Conservation (phyloP, 2,113 vertebrate species). For the Protomyctophum bolini region DNA sequence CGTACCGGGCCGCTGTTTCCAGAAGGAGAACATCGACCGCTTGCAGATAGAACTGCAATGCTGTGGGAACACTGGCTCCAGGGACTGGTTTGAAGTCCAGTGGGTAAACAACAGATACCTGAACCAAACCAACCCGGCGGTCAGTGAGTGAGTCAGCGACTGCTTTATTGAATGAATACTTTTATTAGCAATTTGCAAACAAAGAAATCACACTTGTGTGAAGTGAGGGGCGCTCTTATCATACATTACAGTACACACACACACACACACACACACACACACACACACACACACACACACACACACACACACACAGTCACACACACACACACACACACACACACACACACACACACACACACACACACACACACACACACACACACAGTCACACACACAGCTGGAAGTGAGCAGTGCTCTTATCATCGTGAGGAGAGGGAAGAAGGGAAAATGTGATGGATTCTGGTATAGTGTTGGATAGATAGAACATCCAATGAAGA, state of each 20-base stretch:
- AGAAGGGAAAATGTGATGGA: not conserved
- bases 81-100: constrained; percentile 88
- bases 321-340: no score
- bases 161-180: no score
- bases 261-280: no score
- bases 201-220: no score
- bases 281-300: no score
- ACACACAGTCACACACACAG: not conserved
- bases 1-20: constrained; percentile 84
- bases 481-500: constrained; percentile 18
- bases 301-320: no score
- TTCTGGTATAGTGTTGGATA: constrained; percentile 13
- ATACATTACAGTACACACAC: no score
- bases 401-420: no score
- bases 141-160: constrained; percentile 82
- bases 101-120: constrained; percentile 86
- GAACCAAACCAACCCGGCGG: constrained; percentile 79
- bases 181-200: no score
- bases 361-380: no score
- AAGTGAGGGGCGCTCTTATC: not conserved
- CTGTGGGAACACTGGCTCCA: constrained; percentile 85
- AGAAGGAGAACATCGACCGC: constrained; percentile 85
- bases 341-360: no score
- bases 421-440: not conserved
- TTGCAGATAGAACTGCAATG: constrained; percentile 85